Percentiles rank a stretch among this genome's conserved stretches.
These are phyloP conservation scores for Tenthredo notha DNA, from an alignment of 2,888 invertebrate genomes.

Conservation along the genomic window DNA sequence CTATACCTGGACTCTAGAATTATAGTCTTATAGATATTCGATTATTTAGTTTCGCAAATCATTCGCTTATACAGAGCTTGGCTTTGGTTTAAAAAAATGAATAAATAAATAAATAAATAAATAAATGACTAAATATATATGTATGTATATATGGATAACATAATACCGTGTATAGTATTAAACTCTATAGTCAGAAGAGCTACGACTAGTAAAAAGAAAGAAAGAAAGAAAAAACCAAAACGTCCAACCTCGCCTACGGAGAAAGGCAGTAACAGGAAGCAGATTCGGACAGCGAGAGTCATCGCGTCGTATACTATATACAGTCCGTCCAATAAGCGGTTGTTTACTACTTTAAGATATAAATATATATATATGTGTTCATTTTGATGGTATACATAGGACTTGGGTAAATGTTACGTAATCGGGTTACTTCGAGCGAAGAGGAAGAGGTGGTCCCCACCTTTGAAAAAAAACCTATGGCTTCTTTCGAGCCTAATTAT, in stretches of 20 bases:
- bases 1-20: background rate
- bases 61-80: background rate
- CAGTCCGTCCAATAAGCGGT: constrained; percentile 4
- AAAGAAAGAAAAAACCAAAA: background rate
- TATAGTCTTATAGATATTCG: background rate
- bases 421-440: constrained; percentile 22
- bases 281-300: constrained; percentile 49
- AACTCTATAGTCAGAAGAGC: background rate
- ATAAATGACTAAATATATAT: background rate
- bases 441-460: background rate
- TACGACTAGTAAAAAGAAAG: background rate
- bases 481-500: constrained; percentile 25
- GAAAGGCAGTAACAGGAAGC: constrained; percentile 46
- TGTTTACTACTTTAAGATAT: constrained; percentile 7
- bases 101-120: background rate
- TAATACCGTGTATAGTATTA: background rate
- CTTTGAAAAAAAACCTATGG: background rate
- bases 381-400: background rate
- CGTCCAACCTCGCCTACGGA: constrained; percentile 40
- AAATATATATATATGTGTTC: background rate
- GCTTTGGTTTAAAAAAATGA: background rate
- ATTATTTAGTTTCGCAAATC: constrained; percentile 3
- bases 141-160: background rate
- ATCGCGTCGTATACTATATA: constrained; percentile 7
- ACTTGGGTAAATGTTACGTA: constrained; percentile 25